phyloP scores from a whole-genome alignment of 2,888 invertebrate genomes.

The Aleiodes alternator region DNA sequence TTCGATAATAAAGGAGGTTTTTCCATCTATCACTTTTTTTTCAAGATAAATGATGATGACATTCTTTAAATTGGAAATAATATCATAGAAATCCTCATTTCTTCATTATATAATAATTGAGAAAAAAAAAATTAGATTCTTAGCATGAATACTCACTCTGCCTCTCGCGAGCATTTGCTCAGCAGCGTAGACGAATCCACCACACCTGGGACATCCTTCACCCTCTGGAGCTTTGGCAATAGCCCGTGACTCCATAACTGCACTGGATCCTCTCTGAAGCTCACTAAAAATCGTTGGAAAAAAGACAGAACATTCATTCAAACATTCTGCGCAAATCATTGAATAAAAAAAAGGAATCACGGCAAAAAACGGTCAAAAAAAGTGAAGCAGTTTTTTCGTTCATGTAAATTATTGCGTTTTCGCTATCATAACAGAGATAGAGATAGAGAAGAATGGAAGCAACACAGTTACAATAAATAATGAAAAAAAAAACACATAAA shows the following conservation, averaged over 20 bases:
- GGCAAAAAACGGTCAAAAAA: slow-evolving; percentile 23
- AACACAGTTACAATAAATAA: slow-evolving; percentile 21
- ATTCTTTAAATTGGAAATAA: not conserved
- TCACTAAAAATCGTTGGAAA: slow-evolving; percentile 33
- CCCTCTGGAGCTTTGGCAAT: slow-evolving; percentile 90
- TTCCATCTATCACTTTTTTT: too few relatives aligned
- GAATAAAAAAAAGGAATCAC: slow-evolving; percentile 25
- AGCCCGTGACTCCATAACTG: slow-evolving; percentile 82
- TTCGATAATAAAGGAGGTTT: too few relatives aligned
- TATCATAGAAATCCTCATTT: slow-evolving; percentile 13
- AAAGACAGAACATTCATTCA: not conserved
- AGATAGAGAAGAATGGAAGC: slow-evolving; percentile 33
- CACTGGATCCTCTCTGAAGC: slow-evolving; percentile 70
- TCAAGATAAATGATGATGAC: not conserved
- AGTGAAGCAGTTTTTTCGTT: slow-evolving; percentile 34
- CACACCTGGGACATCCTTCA: slow-evolving; percentile 92
- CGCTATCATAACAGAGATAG: slow-evolving; percentile 30
- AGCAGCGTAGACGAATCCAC: slow-evolving; percentile 92
- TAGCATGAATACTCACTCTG: slow-evolving; percentile 81
- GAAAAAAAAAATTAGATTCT: too few relatives aligned
- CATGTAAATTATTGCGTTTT: slow-evolving; percentile 21
- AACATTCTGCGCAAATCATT: slow-evolving; percentile 31
- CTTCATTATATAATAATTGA: not conserved
- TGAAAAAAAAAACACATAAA: slow-evolving; percentile 40
- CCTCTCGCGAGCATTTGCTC: slow-evolving; percentile 95